Evolutionary conservation across 2,113 vertebrate species (phyloP), one percentile per base, ranked within the genome.

Genomic region (Leptobrachium ailaonicum): DNA sequence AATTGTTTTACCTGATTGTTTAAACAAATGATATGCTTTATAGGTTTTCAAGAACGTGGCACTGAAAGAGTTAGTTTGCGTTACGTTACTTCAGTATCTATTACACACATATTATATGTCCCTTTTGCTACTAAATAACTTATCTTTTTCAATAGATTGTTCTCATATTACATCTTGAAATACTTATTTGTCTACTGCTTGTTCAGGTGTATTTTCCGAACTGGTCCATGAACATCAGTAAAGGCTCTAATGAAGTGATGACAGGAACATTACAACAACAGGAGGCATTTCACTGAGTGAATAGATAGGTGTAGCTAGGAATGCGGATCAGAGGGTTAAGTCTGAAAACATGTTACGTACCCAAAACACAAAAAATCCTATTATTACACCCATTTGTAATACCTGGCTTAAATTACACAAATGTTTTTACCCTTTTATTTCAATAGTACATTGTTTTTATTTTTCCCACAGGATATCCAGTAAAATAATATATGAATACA

Each of bases 171-270:
- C 83, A 88, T 83, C 45, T 85, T 85, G 83, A 87, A 88, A 87
- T 89, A 85, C 85, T 84, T 85, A 86, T 90, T 90, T 87, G 86
- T 89, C 62, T 83, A 84, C 66, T 92, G 90, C 90, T 92, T 91
- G 88, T 90, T 86, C 90, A 92, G 90, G 89, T 91, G 90, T 84
- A 80, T 82, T 82, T 84, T 85, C 82, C 88, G 89, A 87, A 90
- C 89, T 44, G 85, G 84, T 81, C 84, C 81, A 83, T 72, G 85
- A 88, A 83, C 79, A 79, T 76, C 75, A 9, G 82, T 66, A 64
- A 20, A 82, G 84, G 71, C 85, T 79, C 80, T 90, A 87, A 90
- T 90, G 89, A 88, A 87, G 86, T 86, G 89, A 90, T 92, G 90
- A 90, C 89, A 90, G 87, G 87, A 89, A 87, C 77, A 13, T 79